phyloP scores from a whole-genome alignment of 2,888 invertebrate species.

The Scaptomyza polygonia region DNA sequence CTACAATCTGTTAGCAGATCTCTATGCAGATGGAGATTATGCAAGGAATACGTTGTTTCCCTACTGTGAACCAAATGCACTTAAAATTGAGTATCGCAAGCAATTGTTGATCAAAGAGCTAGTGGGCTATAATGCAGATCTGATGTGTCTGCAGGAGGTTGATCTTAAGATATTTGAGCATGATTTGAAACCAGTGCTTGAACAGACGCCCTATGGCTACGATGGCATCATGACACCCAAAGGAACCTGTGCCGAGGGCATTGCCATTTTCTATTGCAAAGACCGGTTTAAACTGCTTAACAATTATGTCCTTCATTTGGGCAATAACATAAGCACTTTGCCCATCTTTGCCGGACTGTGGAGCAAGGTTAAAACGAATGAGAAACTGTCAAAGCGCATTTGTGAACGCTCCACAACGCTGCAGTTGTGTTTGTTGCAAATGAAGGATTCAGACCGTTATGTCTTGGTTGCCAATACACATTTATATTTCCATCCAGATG shows the following conservation, averaged over 20 bases:
- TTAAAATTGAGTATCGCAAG: slow-evolving; percentile 94
- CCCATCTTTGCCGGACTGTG: slow-evolving; percentile 86
- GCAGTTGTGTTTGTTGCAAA: slow-evolving; percentile 86
- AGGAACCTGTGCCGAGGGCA: slow-evolving; percentile 91
- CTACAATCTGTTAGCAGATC: slow-evolving; percentile 96
- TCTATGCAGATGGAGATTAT: slow-evolving; percentile 94
- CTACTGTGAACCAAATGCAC: slow-evolving; percentile 92
- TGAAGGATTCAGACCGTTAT: slow-evolving; percentile 86
- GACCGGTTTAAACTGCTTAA: slow-evolving; percentile 88
- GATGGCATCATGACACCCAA: slow-evolving; percentile 89
- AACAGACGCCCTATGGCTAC: slow-evolving; percentile 84
- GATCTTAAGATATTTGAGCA: slow-evolving; percentile 90
- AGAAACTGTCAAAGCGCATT: slow-evolving; percentile 86
- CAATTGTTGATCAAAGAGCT: slow-evolving; percentile 92
- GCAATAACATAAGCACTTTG: slow-evolving; percentile 86
- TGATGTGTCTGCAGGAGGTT: slow-evolving; percentile 97
- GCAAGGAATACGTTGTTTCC: slow-evolving; percentile 90
- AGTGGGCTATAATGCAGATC: slow-evolving; percentile 93
- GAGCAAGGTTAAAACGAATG: slow-evolving; percentile 87
- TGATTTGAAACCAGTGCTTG: slow-evolving; percentile 88
- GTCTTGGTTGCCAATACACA: slow-evolving; percentile 94
- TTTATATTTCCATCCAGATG: slow-evolving; percentile 96
- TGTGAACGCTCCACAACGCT: slow-evolving; percentile 87
- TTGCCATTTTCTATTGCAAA: slow-evolving; percentile 90
- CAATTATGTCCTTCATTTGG: slow-evolving; percentile 86